Percentiles rank a stretch among this genome's conserved stretches.
Evolutionary conservation across 2,888 invertebrate species (phyloP).

Genomic region (Volucella zonaria): DNA sequence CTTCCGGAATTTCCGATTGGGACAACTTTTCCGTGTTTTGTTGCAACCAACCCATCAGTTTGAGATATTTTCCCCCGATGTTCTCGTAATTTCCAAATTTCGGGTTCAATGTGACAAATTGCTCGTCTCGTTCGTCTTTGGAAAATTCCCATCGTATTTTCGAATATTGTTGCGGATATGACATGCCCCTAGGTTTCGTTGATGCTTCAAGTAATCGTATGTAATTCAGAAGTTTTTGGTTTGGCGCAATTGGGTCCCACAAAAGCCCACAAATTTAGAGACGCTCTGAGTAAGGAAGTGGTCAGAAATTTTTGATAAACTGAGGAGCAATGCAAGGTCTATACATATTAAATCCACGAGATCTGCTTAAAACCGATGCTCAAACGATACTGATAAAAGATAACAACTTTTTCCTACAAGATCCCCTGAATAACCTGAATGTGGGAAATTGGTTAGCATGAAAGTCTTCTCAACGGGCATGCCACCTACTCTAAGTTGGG

Average conservation of each 20-base stretch:
- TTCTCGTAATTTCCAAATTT: slow-evolving; percentile 50
- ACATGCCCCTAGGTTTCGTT: slow-evolving; percentile 29
- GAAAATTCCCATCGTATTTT: slow-evolving; percentile 28
- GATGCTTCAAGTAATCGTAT: slow-evolving; percentile 50
- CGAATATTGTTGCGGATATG: slow-evolving; percentile 34
- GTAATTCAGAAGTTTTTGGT: slow-evolving; percentile 16
- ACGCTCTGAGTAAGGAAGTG: no score
- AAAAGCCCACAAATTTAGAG: not conserved
- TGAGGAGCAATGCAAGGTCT: no score
- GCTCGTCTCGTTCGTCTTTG: slow-evolving; percentile 57
- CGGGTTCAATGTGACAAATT: slow-evolving; percentile 66
- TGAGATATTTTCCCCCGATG: slow-evolving; percentile 32
- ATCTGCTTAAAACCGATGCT: no score
- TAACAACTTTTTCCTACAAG: no score
- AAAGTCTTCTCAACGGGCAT: no score
- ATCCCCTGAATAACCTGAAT: no score
- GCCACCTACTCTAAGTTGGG: no score
- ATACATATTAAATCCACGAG: no score
- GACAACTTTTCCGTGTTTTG: slow-evolving; percentile 33
- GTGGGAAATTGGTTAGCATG: no score
- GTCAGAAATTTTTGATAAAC: no score
- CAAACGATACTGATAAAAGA: no score
- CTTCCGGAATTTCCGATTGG: slow-evolving; percentile 39
- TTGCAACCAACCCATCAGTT: slow-evolving; percentile 27
- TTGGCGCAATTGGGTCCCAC: not conserved